Percentiles rank a stretch among this genome's conserved stretches.
phyloP scores from a whole-genome alignment of 2,113 vertebrate genomes.

The Edolisoma coerulescens region DNA sequence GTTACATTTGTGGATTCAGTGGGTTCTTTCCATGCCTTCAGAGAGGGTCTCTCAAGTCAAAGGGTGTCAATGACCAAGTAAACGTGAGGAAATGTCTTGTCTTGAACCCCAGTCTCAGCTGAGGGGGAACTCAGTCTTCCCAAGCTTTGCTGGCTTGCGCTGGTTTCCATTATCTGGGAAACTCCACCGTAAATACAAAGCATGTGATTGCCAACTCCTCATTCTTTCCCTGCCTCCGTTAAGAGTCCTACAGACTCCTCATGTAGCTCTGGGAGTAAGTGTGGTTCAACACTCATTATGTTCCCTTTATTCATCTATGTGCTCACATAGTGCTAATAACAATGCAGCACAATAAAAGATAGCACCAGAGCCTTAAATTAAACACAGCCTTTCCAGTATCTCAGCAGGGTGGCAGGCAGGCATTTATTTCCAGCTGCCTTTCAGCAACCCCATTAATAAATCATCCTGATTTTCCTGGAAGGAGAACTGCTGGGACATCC shows the following conservation, averaged over 20 bases:
- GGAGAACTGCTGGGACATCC: conserved; percentile 44
- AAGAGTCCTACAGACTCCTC: conserved; percentile 18
- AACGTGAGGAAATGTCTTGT: background rate
- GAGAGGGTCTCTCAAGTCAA: background rate
- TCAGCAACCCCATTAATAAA: conserved; percentile 49
- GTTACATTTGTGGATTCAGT: background rate
- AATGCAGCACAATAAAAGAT: conserved; percentile 47
- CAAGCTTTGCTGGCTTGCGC: background rate
- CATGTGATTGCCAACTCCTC: background rate
- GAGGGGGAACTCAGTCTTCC: background rate
- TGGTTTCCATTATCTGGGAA: conserved; percentile 13
- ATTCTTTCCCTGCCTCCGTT: background rate
- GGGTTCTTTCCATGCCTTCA: background rate
- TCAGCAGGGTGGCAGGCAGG: conserved; percentile 54
- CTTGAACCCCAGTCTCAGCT: background rate
- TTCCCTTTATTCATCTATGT: conserved; percentile 39
- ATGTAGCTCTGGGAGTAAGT: conserved; percentile 18
- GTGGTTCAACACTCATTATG: conserved; percentile 40
- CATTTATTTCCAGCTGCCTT: conserved; percentile 55
- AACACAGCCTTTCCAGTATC: conserved; percentile 44
- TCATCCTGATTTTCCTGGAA: conserved; percentile 48
- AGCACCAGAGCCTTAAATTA: conserved; percentile 29
- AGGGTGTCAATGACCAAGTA: background rate
- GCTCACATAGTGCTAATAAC: conserved; percentile 50
- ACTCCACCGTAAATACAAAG: background rate